phyloP scores from a whole-genome alignment of 2,888 invertebrate species.

The Mythimna loreyi region DNA sequence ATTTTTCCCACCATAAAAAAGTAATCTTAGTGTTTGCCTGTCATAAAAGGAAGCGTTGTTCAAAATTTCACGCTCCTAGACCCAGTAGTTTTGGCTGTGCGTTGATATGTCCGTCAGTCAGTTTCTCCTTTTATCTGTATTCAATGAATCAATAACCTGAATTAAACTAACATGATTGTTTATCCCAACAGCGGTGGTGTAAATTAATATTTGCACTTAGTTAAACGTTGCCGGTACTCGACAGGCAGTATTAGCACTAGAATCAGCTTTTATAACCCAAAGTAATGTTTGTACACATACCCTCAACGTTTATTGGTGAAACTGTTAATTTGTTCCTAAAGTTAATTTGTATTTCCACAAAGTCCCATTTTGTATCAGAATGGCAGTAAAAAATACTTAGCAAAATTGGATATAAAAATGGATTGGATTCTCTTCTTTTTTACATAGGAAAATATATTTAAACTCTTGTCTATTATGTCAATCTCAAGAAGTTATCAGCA shows the following conservation, averaged over 20 bases:
- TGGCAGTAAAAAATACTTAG: background rate
- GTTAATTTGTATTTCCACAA: slow-evolving; percentile 11
- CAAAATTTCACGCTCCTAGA: too few relatives aligned
- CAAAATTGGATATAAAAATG: too few relatives aligned
- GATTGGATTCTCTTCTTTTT: too few relatives aligned
- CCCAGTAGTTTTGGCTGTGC: too few relatives aligned
- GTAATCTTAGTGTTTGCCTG: too few relatives aligned
- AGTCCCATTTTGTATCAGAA: background rate
- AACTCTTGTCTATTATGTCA: too few relatives aligned
- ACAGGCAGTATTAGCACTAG: slow-evolving; percentile 20
- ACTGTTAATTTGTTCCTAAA: slow-evolving; percentile 14
- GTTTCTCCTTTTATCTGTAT: too few relatives aligned
- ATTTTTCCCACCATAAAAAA: too few relatives aligned
- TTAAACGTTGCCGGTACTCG: slow-evolving; percentile 5
- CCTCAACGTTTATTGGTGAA: slow-evolving; percentile 25
- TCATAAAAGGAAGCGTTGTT: too few relatives aligned
- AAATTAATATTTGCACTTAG: slow-evolving; percentile 29
- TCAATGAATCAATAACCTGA: background rate
- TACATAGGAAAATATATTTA: too few relatives aligned
- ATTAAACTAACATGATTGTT: slow-evolving; percentile 2
- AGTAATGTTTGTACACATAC: slow-evolving; percentile 27
- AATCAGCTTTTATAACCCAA: slow-evolving; percentile 25
- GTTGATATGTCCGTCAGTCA: too few relatives aligned
- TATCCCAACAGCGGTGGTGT: slow-evolving; percentile 2
- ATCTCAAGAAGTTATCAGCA: too few relatives aligned